Evolutionary conservation across 2,797 vertebrate genomes (phyloP), one percentile per base, ranked within the genome.

Genomic region (Perodicticus potto): DNA sequence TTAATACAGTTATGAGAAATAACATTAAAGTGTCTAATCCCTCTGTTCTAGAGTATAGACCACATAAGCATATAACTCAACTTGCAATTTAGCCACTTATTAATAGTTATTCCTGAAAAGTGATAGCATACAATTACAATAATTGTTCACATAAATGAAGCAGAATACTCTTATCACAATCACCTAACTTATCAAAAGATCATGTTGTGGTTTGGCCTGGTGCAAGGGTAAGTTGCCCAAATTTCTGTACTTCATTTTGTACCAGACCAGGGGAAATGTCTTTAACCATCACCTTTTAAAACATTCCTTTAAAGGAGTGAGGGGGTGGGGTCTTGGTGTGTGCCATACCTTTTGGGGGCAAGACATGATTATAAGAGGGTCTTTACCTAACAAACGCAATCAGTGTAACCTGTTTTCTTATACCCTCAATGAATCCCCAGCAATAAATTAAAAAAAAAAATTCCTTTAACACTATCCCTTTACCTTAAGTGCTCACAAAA

Each of bases 251-350:
- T 85, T 32, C 29, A 78, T 74, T 49, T 89, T 76, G 34, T 49
- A 89, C 86, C 8, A 77, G 32, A 53, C 7, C 5, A 55, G 22
- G 3, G 76, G 29, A 73, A 86, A 74, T 57, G 59, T 88, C 76
- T 53, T 70, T 12, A 92, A 82, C 7, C 5, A 76, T n/a, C 23
- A 96, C 13, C n/a, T 3, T 97, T 88, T 72, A 82, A 94, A 25
- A 81, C 1, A n/a, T n/a, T n/a, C n/a, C n/a, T n/a, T n/a, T n/a
- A n/a, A n/a, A n/a, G n/a, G n/a, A n/a, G n/a, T n/a, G n/a, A n/a
- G n/a, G n/a, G n/a, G n/a, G n/a, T n/a, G n/a, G n/a, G n/a, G n/a
- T n/a, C n/a, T n/a, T n/a, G n/a, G n/a, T n/a, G n/a, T n/a, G n/a
- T n/a, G n/a, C n/a, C n/a, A n/a, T n/a, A n/a, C n/a, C n/a, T n/a